phyloP scores from a whole-genome alignment of 35 echinoderm and acorn worm genomes.

The Ophioderma brevispina region DNA sequence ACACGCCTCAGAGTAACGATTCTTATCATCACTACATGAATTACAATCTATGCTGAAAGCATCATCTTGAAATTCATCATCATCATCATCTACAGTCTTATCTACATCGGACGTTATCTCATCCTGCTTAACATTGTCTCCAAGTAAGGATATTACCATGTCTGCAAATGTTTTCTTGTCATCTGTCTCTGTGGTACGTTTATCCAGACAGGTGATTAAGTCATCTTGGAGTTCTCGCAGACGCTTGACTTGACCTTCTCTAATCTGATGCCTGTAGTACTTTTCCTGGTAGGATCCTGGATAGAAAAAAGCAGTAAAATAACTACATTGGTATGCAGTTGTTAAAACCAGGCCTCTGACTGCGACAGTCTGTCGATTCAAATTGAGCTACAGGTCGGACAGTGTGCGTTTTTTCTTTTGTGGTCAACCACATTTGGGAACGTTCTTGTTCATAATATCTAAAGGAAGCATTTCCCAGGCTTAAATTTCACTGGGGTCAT shows the following conservation, averaged over 20 bases:
- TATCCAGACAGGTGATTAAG: slow-evolving; percentile 33
- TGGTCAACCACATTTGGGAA: too few species aligned
- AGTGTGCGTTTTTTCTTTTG: too few species aligned
- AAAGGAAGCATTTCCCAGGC: too few species aligned
- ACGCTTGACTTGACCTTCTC: slow-evolving; percentile 20
- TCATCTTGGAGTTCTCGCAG: slow-evolving; percentile 43
- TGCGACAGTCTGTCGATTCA: too few species aligned
- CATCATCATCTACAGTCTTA: background rate
- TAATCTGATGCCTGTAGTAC: slow-evolving; percentile 9
- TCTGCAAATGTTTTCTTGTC: background rate
- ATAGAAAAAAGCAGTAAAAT: background rate
- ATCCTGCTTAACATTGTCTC: background rate
- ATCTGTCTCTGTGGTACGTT: background rate
- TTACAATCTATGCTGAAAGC: background rate
- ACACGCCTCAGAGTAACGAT: background rate
- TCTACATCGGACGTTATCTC: background rate
- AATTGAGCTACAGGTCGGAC: too few species aligned
- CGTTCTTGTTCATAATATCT: too few species aligned
- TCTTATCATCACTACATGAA: background rate
- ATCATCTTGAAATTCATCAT: background rate
- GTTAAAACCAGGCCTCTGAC: too few species aligned
- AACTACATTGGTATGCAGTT: background rate
- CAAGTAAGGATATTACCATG: background rate
- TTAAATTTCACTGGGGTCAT: too few species aligned
- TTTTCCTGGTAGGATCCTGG: slow-evolving; percentile 29